Evolutionary conservation across 2,888 invertebrate species (phyloP), one percentile per base, ranked within the genome.

Genomic region (Atrina japonica): DNA sequence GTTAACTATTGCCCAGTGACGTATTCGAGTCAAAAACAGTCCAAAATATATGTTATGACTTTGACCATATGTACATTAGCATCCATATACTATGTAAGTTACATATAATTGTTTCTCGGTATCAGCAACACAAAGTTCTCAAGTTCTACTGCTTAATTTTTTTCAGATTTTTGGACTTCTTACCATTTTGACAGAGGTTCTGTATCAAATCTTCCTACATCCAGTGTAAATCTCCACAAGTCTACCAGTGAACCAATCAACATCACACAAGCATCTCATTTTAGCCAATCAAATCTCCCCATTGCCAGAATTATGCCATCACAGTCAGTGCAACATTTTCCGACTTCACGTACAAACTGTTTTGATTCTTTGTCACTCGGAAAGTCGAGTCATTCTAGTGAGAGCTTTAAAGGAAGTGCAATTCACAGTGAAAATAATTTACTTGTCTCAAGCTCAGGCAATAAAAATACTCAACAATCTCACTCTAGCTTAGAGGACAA

Each of bases 131-230:
- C n/a, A n/a, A n/a, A n/a, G n/a, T n/a, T n/a, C n/a, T n/a, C n/a
- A n/a, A n/a, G n/a, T n/a, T 40, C 11, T 21, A 18, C n/a, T 16
- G 40, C 56, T 49, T 52, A 55, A 56, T 35, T 35, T 35, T 49
- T 55, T 87, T 59, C 83, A 90, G 90, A 88, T 81, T 90, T 89
- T 72, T 89, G 89, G 89, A 83, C 85, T 30, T 85, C 87, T 0
- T 70, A 83, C 14, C 72, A 78, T 65, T 83, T 84, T 66, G 83
- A 83, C 40, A 76, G 76, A 53, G 71, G 71, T 35, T 63, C 66
- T 16, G 47, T 50, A 25, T 49, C 47, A 27, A 49, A 63, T 43
- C 41, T 52, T 16, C 47, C 63, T 27, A 50, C 56, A 50, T 23
- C 47, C 18, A 63, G 30, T 29, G 52, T 29, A 53, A 27, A 41